phyloP scores from a whole-genome alignment of 92 coral and sea anemone genomes.

The Porites divaricata region DNA sequence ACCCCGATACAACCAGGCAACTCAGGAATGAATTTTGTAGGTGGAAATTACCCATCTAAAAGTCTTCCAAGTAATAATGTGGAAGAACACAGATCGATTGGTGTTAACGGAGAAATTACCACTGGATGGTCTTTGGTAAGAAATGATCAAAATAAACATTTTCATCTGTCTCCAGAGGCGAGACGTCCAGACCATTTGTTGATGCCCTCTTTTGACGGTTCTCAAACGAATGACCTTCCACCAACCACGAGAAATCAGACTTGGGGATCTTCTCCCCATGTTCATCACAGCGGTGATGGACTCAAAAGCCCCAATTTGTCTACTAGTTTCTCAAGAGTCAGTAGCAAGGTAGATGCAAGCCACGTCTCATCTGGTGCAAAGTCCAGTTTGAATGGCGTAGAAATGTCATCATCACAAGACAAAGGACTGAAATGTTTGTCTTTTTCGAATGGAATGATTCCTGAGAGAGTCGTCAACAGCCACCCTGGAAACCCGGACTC shows the following conservation, averaged over 20 bases:
- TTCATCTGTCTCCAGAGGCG: constrained; percentile 7
- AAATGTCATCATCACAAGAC: background rate
- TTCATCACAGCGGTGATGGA: constrained; percentile 3
- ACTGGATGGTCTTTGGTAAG: background rate
- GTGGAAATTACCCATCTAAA: background rate
- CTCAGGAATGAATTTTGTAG: background rate
- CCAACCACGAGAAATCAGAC: constrained; percentile 14
- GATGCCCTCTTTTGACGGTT: background rate
- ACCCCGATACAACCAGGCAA: constrained; percentile 2
- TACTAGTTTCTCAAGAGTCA: background rate
- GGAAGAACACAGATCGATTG: background rate
- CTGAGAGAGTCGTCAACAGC: constrained; percentile 7
- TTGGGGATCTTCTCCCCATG: constrained; percentile 2
- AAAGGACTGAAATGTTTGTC: constrained; percentile 9
- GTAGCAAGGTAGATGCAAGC: background rate
- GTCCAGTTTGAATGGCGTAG: background rate
- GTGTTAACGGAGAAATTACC: background rate
- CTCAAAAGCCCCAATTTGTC: background rate
- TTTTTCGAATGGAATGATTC: constrained; percentile 22
- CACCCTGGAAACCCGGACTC: background rate
- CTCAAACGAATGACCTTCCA: background rate
- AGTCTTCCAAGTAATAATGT: background rate
- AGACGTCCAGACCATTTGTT: constrained; percentile 1
- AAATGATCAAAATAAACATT: background rate
- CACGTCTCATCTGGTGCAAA: background rate